Percentiles rank a stretch among this genome's conserved stretches.
Conservation (phyloP, 1,140 invertebrate species). For the Colletes latitarsis region DNA sequence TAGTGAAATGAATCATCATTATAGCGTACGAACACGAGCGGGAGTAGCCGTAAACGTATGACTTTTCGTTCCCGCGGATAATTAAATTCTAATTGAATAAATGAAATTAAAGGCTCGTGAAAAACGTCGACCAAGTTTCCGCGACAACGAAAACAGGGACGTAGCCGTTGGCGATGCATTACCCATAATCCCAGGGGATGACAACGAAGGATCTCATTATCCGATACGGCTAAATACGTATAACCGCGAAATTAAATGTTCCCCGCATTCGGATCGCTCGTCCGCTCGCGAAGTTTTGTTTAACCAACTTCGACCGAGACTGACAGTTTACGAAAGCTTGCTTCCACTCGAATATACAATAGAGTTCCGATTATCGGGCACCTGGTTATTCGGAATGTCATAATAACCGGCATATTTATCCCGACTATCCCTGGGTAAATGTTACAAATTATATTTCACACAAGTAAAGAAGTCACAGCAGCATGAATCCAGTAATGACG, state of each 20-base stretch:
- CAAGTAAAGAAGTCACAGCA: too few species aligned
- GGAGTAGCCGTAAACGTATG: too few species aligned
- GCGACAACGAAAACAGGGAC: neutral
- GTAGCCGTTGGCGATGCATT: constrained; percentile 49
- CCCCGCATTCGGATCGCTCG: neutral
- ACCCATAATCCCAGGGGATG: constrained; percentile 52
- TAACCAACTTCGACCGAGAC: neutral
- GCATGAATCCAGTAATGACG: too few species aligned
- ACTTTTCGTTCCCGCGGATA: neutral
- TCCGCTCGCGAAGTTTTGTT: neutral
- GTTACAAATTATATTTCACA: too few species aligned
- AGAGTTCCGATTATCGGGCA: too few species aligned
- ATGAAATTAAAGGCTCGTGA: constrained; percentile 15
- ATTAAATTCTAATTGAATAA: neutral
- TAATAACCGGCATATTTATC: too few species aligned
- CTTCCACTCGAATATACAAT: neutral
- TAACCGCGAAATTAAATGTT: constrained; percentile 28
- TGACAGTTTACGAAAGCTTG: neutral
- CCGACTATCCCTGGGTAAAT: too few species aligned
- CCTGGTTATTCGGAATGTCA: too few species aligned
- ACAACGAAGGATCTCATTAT: constrained; percentile 53
- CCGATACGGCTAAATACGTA: constrained; percentile 49
- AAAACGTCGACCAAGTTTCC: constrained; percentile 49
- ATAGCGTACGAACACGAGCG: too few species aligned
- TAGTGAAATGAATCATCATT: too few species aligned